Conservation (phyloP, 2,113 vertebrate genomes). For the Bubo bubo region DNA sequence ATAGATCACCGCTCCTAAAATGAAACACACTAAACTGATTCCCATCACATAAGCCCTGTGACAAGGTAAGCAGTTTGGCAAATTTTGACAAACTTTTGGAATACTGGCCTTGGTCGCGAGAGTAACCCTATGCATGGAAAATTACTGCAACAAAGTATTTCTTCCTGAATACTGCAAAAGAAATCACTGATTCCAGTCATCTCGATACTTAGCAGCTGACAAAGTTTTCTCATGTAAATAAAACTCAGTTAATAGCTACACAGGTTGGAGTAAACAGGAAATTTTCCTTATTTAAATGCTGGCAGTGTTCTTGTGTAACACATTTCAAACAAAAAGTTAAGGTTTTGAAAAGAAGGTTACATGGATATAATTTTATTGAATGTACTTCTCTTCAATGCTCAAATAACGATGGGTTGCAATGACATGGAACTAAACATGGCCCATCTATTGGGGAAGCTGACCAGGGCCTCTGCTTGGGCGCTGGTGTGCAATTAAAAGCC, state of each 20-base stretch:
- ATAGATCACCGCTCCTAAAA: neutral
- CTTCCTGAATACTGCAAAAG: neutral
- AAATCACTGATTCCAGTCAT: neutral
- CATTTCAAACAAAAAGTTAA: neutral
- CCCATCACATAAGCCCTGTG: neutral
- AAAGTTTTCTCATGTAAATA: neutral
- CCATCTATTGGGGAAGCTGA: neutral
- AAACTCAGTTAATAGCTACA: neutral
- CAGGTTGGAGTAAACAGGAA: neutral
- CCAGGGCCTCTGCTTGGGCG: neutral
- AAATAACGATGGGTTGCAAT: neutral
- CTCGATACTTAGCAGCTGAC: neutral
- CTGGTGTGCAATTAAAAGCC: neutral
- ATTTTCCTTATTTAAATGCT: neutral
- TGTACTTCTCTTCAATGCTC: neutral
- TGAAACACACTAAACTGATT: neutral
- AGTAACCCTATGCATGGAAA: neutral
- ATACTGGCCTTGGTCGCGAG: neutral
- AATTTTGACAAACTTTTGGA: neutral
- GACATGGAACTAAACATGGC: accelerated
- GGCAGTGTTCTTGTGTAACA: neutral
- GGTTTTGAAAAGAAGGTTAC: neutral
- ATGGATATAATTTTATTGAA: neutral
- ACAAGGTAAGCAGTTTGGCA: neutral
- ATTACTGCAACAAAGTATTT: neutral